Conservation (phyloP, 23 tunicate genomes). For the Corella eumyota region DNA sequence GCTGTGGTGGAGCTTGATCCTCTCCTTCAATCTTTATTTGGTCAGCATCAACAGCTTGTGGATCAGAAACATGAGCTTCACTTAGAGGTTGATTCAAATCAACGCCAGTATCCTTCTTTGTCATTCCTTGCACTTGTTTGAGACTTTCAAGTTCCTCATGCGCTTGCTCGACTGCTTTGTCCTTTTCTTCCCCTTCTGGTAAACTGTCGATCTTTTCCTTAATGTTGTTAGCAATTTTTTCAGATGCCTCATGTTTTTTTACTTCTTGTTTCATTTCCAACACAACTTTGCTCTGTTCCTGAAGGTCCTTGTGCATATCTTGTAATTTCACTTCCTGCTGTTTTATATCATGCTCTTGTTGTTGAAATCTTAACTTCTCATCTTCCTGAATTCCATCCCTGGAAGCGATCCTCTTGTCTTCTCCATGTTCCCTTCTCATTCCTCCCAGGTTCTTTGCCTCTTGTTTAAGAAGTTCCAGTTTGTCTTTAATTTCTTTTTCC, state of each 20-base stretch:
- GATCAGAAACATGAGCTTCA: no score
- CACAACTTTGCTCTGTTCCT: slow-evolving; percentile 75
- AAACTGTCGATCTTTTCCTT: slow-evolving; percentile 18
- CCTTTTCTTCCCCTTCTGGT: slow-evolving; percentile 27
- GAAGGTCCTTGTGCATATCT: slow-evolving; percentile 58
- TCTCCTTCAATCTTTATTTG: no score
- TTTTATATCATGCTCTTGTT: slow-evolving; percentile 22
- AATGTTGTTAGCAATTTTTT: slow-evolving; percentile 20
- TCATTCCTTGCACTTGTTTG: slow-evolving; percentile 19
- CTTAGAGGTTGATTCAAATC: no score
- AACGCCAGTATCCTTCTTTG: no score
- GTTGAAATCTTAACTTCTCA: slow-evolving; percentile 16
- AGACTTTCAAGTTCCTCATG: slow-evolving; percentile 38
- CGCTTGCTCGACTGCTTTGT: slow-evolving; percentile 25
- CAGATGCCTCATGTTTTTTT: slow-evolving; percentile 54
- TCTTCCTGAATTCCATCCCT: slow-evolving; percentile 31
- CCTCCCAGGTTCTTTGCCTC: slow-evolving; percentile 58
- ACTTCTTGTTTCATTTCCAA: slow-evolving; percentile 72
- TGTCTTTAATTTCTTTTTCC: slow-evolving; percentile 37
- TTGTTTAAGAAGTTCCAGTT: slow-evolving; percentile 39
- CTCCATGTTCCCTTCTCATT: slow-evolving; percentile 30
- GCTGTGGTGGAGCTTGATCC: no score
- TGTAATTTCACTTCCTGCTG: slow-evolving; percentile 49
- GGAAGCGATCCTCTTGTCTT: slow-evolving; percentile 16
- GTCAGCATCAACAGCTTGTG: no score